phyloP scores from a whole-genome alignment of 2,797 vertebrate genomes.

The Spinibarbus caldwelli region DNA sequence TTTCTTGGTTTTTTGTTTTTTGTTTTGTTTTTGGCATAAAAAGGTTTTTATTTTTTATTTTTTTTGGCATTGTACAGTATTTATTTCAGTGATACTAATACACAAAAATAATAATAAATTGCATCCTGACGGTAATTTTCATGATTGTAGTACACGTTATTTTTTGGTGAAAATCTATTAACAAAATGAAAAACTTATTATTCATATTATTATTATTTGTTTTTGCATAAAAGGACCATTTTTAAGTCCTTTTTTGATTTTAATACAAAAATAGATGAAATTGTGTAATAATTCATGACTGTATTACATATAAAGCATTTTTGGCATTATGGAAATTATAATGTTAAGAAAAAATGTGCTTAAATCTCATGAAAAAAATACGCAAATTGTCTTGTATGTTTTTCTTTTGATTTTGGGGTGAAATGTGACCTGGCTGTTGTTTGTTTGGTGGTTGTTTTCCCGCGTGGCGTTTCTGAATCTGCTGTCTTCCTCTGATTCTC shows the following conservation, averaged over 20 bases:
- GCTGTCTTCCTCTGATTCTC: conserved; percentile 73
- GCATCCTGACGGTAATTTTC: neutral
- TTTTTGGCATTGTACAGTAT: neutral
- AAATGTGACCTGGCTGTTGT: neutral
- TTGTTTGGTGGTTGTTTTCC: neutral
- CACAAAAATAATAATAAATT: neutral
- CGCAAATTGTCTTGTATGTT: neutral
- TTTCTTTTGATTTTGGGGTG: conserved; percentile 1
- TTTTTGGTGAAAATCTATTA: neutral
- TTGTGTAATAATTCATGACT: neutral
- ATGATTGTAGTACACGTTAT: neutral
- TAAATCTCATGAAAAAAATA: neutral
- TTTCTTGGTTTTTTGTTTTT: neutral
- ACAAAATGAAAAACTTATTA: neutral
- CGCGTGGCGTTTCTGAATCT: conserved; percentile 60
- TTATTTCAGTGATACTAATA: neutral
- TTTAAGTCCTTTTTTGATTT: neutral
- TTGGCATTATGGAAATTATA: neutral
- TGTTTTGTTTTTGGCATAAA: neutral
- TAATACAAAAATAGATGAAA: neutral
- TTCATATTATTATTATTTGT: neutral
- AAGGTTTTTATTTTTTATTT: too few relatives aligned
- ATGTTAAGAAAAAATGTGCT: neutral
- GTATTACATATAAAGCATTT: neutral
- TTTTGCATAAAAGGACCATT: neutral